Base-by-base conservation (phyloP, 2,113 vertebrate species). In the Thymallus thymallus region DNA sequence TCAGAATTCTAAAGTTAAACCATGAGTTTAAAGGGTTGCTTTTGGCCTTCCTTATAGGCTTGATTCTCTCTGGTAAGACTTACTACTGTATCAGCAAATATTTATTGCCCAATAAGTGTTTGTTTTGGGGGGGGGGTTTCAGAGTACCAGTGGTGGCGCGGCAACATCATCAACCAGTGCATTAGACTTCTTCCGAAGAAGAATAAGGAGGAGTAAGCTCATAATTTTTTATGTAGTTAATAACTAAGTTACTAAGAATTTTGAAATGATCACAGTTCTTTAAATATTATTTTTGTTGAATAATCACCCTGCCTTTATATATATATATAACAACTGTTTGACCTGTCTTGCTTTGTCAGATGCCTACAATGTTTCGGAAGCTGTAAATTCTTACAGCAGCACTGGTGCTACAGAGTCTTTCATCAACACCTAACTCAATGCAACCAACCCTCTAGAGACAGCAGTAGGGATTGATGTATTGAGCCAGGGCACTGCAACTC, bases 101-200 rank as follows among this genome's bases (percentile, higher is more conserved):
- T n/a, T 67, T 6, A 1, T 63, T 61, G 48, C 13, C 16, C 48
- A 51, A 14, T 18, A 16, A 51, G 48, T 51, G 48, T n/a, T n/a
- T n/a, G n/a, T n/a, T n/a, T n/a, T n/a, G n/a, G n/a, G n/a, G n/a
- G n/a, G n/a, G n/a, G n/a, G n/a, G n/a, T n/a, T n/a, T n/a, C 30
- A 88, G 87, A 90, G 61, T 74, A 86, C 82, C 60, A 82, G 69
- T 10, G 64, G 18, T 71, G 83, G 72, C 62, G 32, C 56, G 16
- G 20, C 20, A 22, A 60, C 0, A 0, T 78, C 73, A 1, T 79
- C 76, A 1, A 76, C 80, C 66, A 74, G 82, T 79, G 77, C 67
- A 68, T 10, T 79, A 26, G n/a, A 1, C 24, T 58, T 85, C 55
- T 46, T 81, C 0, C 18, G 26, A 2, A 78, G 66, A 68, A n/a